Evolutionary conservation across 2,888 invertebrate genomes (phyloP).

Genomic region (Eumerus sabulonum): DNA sequence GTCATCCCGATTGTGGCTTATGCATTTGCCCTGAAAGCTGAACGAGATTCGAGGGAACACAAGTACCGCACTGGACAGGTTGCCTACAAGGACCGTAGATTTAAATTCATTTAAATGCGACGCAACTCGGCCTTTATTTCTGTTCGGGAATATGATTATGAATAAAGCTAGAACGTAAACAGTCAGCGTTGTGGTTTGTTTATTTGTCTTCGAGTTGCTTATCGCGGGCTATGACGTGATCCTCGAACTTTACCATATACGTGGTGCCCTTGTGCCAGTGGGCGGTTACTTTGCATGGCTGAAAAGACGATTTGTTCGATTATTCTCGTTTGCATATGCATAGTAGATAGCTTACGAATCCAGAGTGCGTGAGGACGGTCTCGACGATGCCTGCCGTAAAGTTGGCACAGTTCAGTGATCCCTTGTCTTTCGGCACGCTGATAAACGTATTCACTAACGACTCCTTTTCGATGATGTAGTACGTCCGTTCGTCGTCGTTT

Average conservation of each 20-base stretch:
- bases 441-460: slow-evolving; percentile 98
- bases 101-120: slow-evolving; percentile 82
- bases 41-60: slow-evolving; percentile 81
- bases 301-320: slow-evolving; percentile 57
- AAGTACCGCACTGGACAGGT: slow-evolving; percentile 85
- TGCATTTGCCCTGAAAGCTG: slow-evolving; percentile 80
- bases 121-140: slow-evolving; percentile 12
- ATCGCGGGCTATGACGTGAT: slow-evolving; percentile 92
- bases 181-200: slow-evolving; percentile 69
- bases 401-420: slow-evolving; percentile 98
- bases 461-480: slow-evolving; percentile 99
- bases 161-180: slow-evolving; percentile 43
- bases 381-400: slow-evolving; percentile 99
- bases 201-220: slow-evolving; percentile 94
- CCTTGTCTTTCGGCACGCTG: slow-evolving; percentile 98
- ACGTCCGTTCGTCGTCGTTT: slow-evolving; percentile 98
- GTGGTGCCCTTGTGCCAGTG: slow-evolving; percentile 99
- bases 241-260: slow-evolving; percentile 99
- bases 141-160: slow-evolving; percentile 28
- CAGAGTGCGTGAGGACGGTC: slow-evolving; percentile 94
- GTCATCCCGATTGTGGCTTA: slow-evolving; percentile 81
- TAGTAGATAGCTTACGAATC: slow-evolving; percentile 92
- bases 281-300: slow-evolving; percentile 98
- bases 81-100: slow-evolving; percentile 86
- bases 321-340: no score